A percentile compares a stretch with the other conserved stretches of the same genome.
Evolutionary conservation across 2,888 invertebrate species (phyloP).

Genomic region (Phania funesta): DNA sequence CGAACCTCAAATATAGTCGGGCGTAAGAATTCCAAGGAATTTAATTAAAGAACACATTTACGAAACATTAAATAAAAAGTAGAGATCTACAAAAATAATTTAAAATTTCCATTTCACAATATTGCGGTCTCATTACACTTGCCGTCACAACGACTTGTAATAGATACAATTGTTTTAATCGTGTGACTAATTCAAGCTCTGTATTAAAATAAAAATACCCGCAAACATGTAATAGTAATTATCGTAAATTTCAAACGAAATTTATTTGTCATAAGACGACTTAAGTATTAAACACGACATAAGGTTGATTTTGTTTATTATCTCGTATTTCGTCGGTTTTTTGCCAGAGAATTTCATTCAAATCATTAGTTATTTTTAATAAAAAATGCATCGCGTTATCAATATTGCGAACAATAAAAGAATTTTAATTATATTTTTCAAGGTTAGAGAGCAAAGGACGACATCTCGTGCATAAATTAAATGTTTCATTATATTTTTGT

Average conservation of each 20-base stretch:
- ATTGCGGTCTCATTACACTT: neutral
- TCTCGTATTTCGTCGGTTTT: too few relatives aligned
- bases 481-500: neutral
- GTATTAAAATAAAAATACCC: neutral
- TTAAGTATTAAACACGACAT: constrained; percentile 18
- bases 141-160: neutral
- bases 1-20: neutral
- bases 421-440: neutral
- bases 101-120: constrained; percentile 9
- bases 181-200: constrained; percentile 24
- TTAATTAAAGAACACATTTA: neutral
- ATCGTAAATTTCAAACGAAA: neutral
- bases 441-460: neutral
- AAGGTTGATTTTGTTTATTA: neutral
- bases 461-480: neutral
- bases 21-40: neutral
- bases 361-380: neutral
- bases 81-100: neutral
- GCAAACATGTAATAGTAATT: neutral
- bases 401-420: neutral
- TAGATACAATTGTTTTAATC: neutral
- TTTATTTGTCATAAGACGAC: too few relatives aligned
- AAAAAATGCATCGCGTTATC: neutral
- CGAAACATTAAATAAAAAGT: neutral
- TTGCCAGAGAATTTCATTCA: too few relatives aligned